Base-by-base conservation (phyloP, 2,113 vertebrate genomes). In the Syngnathus floridae region DNA sequence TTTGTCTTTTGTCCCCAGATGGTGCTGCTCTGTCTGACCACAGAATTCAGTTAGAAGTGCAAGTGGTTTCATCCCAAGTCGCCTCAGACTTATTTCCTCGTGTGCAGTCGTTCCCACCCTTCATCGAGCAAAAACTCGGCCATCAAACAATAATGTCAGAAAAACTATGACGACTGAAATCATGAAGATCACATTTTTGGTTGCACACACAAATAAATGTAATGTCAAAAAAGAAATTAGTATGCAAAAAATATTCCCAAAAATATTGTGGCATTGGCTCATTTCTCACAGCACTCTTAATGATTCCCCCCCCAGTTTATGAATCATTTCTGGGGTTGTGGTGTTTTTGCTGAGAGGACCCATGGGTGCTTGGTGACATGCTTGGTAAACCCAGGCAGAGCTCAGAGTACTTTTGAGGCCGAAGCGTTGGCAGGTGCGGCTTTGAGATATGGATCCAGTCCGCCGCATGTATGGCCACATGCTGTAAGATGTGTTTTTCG, bases 371-470 rank as follows among this genome's bases (percentile, higher is more conserved):
- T 61, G 82, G 81, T 84, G 82, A 85, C 82, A 79, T 73, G 72
- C 78, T 83, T 45, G 86, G 87, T 86, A 82, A 87, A 86, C 82
- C 79, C 80, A 83, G 81, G 36, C 67, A 7, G 74, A 72, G 73
- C 76, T 73, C 71, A 59, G 67, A 79, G 62, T 69, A 79, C 70
- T 61, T 73, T 83, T 83, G 81, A 87, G 82, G 85, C 80, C 74
- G 73, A 77, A 49, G 63, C 82, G 85, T 86, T 84, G 87, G 87
- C 82, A 89, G 85, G 84, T 84, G 89, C 82, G 89, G 87, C 88
- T 72, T 62, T 64, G 76, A 76, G 67, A 85, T 72, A 76, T 70
- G 79, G 75, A 54, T 75, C 73, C 77, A 84, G 75, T 73, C 69
- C 79, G 82, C 74, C 82, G 64, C 79, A 76, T 62, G 45, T 72